Conservation (phyloP, 2,797 vertebrate species). For the Spinibarbus caldwelli region DNA sequence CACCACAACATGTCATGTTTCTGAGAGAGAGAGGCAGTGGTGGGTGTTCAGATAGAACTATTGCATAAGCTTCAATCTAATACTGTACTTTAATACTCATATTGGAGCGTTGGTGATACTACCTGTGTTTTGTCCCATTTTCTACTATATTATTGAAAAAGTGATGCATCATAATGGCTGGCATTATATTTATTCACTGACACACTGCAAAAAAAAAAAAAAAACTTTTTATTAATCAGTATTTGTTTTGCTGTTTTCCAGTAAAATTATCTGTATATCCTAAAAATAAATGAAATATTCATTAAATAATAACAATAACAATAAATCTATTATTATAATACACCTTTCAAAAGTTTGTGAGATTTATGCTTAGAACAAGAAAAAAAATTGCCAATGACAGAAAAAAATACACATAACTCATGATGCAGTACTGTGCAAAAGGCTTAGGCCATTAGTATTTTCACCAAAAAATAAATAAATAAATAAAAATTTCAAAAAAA, state of each 20-base stretch:
- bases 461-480: too few relatives aligned
- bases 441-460: too few relatives aligned
- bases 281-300: too few relatives aligned
- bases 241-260: not conserved
- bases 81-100: constrained; percentile 28
- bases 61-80: constrained; percentile 25
- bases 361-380: too few relatives aligned
- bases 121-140: constrained; percentile 1
- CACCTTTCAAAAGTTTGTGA: too few relatives aligned
- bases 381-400: too few relatives aligned
- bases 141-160: not conserved
- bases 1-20: constrained; percentile 15
- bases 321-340: too few relatives aligned
- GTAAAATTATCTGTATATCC: not conserved
- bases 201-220: not conserved
- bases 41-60: not conserved
- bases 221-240: not conserved
- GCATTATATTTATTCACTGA: not conserved
- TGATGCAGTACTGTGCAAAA: too few relatives aligned
- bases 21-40: not conserved
- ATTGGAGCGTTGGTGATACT: not conserved
- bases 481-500: too few relatives aligned
- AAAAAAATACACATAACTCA: too few relatives aligned
- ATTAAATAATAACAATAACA: too few relatives aligned
- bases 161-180: not conserved